Base-by-base conservation (phyloP, 2,113 vertebrate genomes). In the Parus major region DNA sequence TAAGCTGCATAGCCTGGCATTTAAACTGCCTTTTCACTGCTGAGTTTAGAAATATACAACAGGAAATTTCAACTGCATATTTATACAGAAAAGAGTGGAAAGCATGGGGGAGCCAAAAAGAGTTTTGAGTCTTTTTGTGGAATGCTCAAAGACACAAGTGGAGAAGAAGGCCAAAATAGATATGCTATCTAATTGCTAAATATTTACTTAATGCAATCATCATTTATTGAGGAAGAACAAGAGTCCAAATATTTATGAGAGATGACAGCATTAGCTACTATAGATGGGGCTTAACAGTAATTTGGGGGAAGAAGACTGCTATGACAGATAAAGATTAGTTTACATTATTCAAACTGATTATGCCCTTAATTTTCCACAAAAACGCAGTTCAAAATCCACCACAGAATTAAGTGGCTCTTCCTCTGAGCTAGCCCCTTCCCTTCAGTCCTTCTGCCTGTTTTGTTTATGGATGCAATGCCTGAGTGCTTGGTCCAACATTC, bases 21-120 rank as follows among this genome's bases (percentile, higher is more conserved):
- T 90, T 90, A 71, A 81, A 94, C 9, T 49, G 64, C 28, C 52
- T 96, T 77, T 94, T 88, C 56, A 88, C 50, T 83, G 60, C 85
- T 84, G 91, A 95, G 22, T 82, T 88, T 33, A 81, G 69, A 94
- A 96, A 73, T 60, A 78, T 31, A 86, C 23, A 90, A 80, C 64
- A 93, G 82, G 75, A 95, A 97, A 94, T 86, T 86, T 93, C 82
- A 93, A 86, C 57, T 55, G 25, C 25, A 23, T 49, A 82, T 82
- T 85, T 82, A 76, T 28, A 68, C 5, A 29, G 52, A 81, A 82
- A 69, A 73, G 86, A 63, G 29, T 55, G 22, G 52, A 78, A 88
- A 81, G 39, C 42, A 75, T 24, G 56, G 44, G 47, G 87, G 33
- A 93, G 31, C 15, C 52, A 80, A 88, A 80, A 21, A 63, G 33